These are phyloP conservation scores for Hirudinaria manillensis DNA, from an alignment of 2,888 invertebrate genomes.

Conservation along the genomic window DNA sequence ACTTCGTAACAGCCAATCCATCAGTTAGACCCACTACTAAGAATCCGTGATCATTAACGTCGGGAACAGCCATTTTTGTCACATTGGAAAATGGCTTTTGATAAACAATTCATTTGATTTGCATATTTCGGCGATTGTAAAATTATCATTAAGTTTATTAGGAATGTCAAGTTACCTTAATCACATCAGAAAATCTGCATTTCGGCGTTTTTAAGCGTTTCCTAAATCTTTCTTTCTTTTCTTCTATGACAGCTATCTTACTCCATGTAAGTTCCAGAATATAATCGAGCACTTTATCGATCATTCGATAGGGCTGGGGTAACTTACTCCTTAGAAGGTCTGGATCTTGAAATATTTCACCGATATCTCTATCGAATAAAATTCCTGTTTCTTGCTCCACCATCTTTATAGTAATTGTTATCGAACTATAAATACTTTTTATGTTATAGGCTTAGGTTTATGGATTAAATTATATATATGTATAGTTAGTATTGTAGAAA, in stretches of 20 bases:
- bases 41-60: background rate
- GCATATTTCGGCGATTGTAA: background rate
- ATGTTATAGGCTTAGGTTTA: too few relatives aligned
- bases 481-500: too few relatives aligned
- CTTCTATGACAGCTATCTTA: constrained; percentile 12
- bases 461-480: too few relatives aligned
- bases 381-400: constrained; percentile 15
- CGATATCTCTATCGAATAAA: background rate
- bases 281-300: constrained; percentile 3
- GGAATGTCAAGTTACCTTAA: background rate
- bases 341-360: constrained; percentile 8
- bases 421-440: too few relatives aligned
- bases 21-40: constrained; percentile 4
- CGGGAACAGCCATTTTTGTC: background rate
- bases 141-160: background rate
- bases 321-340: constrained; percentile 8
- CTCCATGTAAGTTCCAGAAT: constrained; percentile 1
- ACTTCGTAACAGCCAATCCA: constrained; percentile 2
- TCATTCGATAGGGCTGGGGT: constrained; percentile 20
- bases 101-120: background rate
- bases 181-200: constrained; percentile 4
- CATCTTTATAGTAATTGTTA: background rate
- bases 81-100: constrained; percentile 14
- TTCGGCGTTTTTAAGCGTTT: constrained; percentile 5
- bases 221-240: constrained; percentile 19